Conservation (phyloP, 2,113 vertebrate genomes). For the Siniperca knerii region DNA sequence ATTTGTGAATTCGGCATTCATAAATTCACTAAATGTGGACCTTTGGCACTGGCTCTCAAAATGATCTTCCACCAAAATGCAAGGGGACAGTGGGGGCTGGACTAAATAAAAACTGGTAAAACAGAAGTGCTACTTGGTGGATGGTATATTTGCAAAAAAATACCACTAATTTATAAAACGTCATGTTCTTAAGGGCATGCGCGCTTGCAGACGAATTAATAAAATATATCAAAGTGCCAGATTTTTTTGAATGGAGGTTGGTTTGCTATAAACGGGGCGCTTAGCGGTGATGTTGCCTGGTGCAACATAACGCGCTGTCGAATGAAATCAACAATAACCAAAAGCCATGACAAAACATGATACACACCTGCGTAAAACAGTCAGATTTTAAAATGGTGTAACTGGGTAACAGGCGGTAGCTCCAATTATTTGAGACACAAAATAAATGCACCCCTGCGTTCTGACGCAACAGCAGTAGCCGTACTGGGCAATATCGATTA, state of each 20-base stretch:
- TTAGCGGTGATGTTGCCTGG: background rate
- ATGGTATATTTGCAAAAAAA: background rate
- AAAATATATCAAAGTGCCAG: conserved; percentile 27
- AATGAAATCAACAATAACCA: background rate
- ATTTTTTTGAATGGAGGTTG: conserved; percentile 62
- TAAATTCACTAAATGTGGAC: background rate
- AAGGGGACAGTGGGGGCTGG: background rate
- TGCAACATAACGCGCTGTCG: background rate
- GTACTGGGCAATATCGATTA: background rate
- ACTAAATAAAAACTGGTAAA: fast-evolving
- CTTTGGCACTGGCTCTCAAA: background rate
- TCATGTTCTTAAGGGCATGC: conserved; percentile 25
- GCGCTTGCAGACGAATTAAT: conserved; percentile 6
- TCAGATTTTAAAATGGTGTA: background rate
- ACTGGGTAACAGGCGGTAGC: background rate
- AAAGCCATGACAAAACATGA: background rate
- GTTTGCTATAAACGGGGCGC: conserved; percentile 14
- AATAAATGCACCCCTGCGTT: background rate
- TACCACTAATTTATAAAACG: background rate
- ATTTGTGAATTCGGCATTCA: background rate
- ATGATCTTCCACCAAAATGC: background rate
- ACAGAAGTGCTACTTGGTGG: background rate
- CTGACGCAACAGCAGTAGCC: background rate
- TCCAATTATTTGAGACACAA: background rate
- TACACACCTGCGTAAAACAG: conserved; percentile 23